A percentile compares a stretch with the other conserved stretches of the same genome.
phyloP scores from a whole-genome alignment of 2,888 invertebrate genomes.

The Noctua janthina region DNA sequence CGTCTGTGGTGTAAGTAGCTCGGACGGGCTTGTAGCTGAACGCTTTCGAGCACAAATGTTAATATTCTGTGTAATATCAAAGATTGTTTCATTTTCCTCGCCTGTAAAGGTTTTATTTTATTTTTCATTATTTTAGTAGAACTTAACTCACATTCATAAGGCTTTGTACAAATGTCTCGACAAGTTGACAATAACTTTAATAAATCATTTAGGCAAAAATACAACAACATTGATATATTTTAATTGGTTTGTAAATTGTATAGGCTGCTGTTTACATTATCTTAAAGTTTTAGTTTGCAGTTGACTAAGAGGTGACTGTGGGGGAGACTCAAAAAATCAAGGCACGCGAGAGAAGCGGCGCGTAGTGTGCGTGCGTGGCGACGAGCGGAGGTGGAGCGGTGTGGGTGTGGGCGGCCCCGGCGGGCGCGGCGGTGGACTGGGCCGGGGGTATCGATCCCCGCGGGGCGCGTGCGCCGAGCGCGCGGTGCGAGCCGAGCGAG shows the following conservation, averaged over 20 bases:
- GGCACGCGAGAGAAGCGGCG: constrained; percentile 72
- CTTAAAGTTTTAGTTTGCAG: constrained; percentile 72
- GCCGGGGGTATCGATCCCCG: constrained; percentile 89
- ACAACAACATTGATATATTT: constrained; percentile 9
- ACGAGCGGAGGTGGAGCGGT: constrained; percentile 65
- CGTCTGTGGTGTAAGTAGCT: constrained; percentile 49
- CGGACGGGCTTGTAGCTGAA: constrained; percentile 36
- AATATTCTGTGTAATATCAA: constrained; percentile 46
- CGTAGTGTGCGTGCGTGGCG: constrained; percentile 73
- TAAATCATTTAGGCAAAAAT: constrained; percentile 1
- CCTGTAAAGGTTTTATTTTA: constrained; percentile 4
- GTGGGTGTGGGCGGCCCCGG: constrained; percentile 75
- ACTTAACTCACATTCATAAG: neutral
- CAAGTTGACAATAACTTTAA: neutral
- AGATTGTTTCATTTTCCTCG: constrained; percentile 29
- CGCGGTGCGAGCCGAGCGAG: constrained; percentile 79
- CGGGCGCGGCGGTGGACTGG: constrained; percentile 82
- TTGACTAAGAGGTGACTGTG: constrained; percentile 69
- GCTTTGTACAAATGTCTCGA: neutral
- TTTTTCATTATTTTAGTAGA: neutral
- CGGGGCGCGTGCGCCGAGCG: constrained; percentile 86
- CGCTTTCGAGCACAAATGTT: constrained; percentile 43
- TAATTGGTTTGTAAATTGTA: constrained; percentile 41
- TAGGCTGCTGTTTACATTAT: constrained; percentile 63
- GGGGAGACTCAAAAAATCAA: constrained; percentile 78